phyloP scores from a whole-genome alignment of 2,113 vertebrate species.

The Chascanopsetta lugubris region DNA sequence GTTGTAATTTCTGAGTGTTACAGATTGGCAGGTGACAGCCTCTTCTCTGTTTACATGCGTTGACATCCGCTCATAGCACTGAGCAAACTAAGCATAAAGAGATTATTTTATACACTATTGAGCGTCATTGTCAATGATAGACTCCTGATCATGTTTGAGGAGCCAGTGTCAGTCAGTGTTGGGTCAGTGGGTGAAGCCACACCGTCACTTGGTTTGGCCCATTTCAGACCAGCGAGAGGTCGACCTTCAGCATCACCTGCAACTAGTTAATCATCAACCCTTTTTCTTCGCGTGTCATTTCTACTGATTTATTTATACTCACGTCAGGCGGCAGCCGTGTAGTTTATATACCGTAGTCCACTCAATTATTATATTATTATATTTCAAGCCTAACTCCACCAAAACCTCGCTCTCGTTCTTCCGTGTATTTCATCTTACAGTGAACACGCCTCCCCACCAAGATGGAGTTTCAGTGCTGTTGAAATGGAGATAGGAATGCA shows the following conservation, averaged over 20 bases:
- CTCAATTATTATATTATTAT: too few relatives aligned
- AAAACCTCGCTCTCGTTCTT: not conserved
- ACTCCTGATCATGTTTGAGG: too few relatives aligned
- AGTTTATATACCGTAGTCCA: too few relatives aligned
- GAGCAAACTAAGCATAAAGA: slow-evolving; percentile 26
- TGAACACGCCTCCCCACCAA: slow-evolving; percentile 46
- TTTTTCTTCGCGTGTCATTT: slow-evolving; percentile 29
- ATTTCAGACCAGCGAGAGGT: not conserved
- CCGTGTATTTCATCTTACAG: slow-evolving; percentile 33
- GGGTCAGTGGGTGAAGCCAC: not conserved
- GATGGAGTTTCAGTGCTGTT: slow-evolving; percentile 70
- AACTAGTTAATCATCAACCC: slow-evolving; percentile 53
- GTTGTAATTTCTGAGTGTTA: slow-evolving; percentile 1
- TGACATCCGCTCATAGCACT: slow-evolving; percentile 16
- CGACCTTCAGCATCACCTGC: slow-evolving; percentile 36
- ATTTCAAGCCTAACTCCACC: too few relatives aligned
- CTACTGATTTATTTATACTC: not conserved
- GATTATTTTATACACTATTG: not conserved
- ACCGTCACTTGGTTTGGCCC: not conserved
- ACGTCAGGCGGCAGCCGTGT: not conserved
- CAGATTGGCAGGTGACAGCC: slow-evolving; percentile 18
- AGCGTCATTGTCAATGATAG: too few relatives aligned
- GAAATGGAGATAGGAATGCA: slow-evolving; percentile 79
- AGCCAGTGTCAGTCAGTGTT: too few relatives aligned
- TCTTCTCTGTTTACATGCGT: slow-evolving; percentile 21